A percentile compares a stretch with the other conserved stretches of the same genome.
Evolutionary conservation across 2,113 vertebrate genomes (phyloP).

Genomic region (Vimba vimba): DNA sequence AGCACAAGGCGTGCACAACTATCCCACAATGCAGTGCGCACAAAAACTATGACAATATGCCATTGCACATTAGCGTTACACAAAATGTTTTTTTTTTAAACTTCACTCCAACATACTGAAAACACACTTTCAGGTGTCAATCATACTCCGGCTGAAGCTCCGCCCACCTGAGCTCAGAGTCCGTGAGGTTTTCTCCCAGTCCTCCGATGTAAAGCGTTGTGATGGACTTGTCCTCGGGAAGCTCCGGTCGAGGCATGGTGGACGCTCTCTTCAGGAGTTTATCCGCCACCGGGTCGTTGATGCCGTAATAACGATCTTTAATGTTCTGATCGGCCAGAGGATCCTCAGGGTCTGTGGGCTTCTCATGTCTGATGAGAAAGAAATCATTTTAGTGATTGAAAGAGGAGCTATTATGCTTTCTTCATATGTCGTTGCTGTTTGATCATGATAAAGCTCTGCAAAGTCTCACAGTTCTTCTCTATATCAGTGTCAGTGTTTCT

Average conservation of each 20-base stretch:
- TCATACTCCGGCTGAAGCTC: neutral
- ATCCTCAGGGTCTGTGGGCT: constrained; percentile 95
- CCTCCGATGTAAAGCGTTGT: constrained; percentile 94
- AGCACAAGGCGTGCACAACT: too few species aligned
- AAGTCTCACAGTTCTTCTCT: too few species aligned
- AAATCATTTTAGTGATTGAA: neutral
- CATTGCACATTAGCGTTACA: too few species aligned
- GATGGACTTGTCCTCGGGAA: constrained; percentile 94
- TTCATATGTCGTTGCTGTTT: too few species aligned
- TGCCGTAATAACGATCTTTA: constrained; percentile 96
- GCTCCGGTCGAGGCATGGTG: constrained; percentile 93
- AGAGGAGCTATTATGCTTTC: too few species aligned
- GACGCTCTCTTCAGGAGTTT: constrained; percentile 94
- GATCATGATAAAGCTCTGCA: too few species aligned
- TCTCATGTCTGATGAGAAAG: constrained; percentile 83
- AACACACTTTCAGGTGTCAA: neutral
- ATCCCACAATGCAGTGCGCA: too few species aligned
- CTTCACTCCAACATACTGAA: neutral
- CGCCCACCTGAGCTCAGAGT: constrained; percentile 90
- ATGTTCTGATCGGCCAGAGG: constrained; percentile 98
- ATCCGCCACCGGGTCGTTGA: constrained; percentile 96
- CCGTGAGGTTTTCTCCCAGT: constrained; percentile 90
- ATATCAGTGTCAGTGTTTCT: too few species aligned
- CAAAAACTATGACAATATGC: too few species aligned
- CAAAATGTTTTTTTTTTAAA: too few species aligned